Percentiles rank a stretch among this genome's conserved stretches.
These are phyloP conservation scores for Zele albiditarsus DNA, from an alignment of 2,888 invertebrate species.

Conservation along the genomic window DNA sequence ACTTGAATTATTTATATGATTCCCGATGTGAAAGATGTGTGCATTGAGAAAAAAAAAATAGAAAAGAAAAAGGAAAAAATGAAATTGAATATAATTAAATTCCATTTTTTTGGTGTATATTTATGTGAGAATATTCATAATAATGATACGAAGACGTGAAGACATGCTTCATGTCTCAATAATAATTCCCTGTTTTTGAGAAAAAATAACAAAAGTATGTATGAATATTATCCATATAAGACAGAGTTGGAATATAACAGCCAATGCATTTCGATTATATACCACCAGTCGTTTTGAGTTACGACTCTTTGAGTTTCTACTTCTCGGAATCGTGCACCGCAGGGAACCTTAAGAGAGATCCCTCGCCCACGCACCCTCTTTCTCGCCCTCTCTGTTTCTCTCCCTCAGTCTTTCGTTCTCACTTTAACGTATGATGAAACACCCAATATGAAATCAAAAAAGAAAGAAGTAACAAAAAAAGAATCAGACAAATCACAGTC, in stretches of 20 bases:
- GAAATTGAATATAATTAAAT: no score
- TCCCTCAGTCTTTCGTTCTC: background rate
- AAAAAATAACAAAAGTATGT: background rate
- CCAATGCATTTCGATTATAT: background rate
- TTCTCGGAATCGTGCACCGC: conserved; percentile 59
- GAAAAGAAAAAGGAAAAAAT: no score
- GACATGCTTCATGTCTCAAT: background rate
- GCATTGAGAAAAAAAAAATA: no score
- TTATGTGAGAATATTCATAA: conserved; percentile 3
- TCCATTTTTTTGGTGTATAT: no score
- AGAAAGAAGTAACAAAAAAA: background rate
- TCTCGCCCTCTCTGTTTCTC: conserved; percentile 28
- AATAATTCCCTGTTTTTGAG: background rate
- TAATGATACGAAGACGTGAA: background rate
- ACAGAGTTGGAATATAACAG: conserved; percentile 10
- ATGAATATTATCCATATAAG: background rate
- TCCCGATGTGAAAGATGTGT: no score
- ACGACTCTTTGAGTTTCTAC: conserved; percentile 51
- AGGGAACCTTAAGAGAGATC: conserved; percentile 49
- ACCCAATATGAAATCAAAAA: background rate
- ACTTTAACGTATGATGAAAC: background rate
- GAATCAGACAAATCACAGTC: background rate
- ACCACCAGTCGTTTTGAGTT: conserved; percentile 24
- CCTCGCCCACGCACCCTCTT: conserved; percentile 56
- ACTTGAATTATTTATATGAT: no score